Evolutionary conservation across 2,888 invertebrate species (phyloP).

Genomic region (Phania funesta): DNA sequence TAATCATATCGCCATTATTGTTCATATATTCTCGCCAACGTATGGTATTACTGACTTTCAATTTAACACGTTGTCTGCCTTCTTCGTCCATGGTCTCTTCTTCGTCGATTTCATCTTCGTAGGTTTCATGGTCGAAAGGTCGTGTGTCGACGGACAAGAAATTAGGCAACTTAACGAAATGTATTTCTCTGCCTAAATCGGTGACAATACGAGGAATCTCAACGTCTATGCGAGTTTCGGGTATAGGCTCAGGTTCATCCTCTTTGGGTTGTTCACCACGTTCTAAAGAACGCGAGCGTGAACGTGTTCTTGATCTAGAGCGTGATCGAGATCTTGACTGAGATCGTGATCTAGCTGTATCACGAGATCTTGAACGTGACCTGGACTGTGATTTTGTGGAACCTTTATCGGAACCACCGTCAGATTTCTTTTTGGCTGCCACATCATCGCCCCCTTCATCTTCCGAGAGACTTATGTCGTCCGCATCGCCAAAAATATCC

Average conservation of each 20-base stretch:
- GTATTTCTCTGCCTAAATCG: slow-evolving; percentile 94
- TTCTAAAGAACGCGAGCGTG: slow-evolving; percentile 76
- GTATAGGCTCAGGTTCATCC: slow-evolving; percentile 89
- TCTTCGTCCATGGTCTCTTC: slow-evolving; percentile 99
- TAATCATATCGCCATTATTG: slow-evolving; percentile 88
- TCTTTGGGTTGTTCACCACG: slow-evolving; percentile 71
- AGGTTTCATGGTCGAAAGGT: slow-evolving; percentile 96
- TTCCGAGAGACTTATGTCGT: slow-evolving; percentile 94
- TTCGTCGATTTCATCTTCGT: slow-evolving; percentile 99
- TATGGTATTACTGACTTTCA: slow-evolving; percentile 98
- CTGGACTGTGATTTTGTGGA: slow-evolving; percentile 75
- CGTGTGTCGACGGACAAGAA: slow-evolving; percentile 98
- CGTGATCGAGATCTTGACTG: slow-evolving; percentile 74
- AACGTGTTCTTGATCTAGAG: slow-evolving; percentile 74
- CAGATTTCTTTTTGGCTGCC: slow-evolving; percentile 72
- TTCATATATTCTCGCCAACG: slow-evolving; percentile 94
- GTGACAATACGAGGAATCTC: slow-evolving; percentile 97
- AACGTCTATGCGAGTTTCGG: slow-evolving; percentile 97
- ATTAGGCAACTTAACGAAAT: slow-evolving; percentile 98
- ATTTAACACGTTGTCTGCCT: slow-evolving; percentile 90
- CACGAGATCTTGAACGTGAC: slow-evolving; percentile 70
- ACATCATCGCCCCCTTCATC: slow-evolving; percentile 81
- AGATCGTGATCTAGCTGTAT: slow-evolving; percentile 71
- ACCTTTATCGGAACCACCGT: slow-evolving; percentile 73
- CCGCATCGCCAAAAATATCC: slow-evolving; percentile 95